These are phyloP conservation scores for Alosa sapidissima DNA, from an alignment of 2,797 vertebrate genomes.

Conservation along the genomic window DNA sequence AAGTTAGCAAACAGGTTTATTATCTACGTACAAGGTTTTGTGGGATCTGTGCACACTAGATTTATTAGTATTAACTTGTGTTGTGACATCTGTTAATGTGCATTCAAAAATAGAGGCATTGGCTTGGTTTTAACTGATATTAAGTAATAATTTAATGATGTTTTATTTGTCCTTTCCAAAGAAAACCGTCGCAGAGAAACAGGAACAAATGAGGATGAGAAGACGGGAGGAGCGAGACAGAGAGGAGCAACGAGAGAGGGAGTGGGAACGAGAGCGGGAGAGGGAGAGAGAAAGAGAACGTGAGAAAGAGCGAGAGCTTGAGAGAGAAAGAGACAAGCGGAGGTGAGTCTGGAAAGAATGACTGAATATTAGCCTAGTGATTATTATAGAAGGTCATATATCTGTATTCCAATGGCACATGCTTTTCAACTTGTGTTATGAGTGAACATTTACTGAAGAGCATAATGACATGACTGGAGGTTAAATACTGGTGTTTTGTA, in stretches of 20 bases:
- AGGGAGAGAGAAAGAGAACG: slow-evolving; percentile 64
- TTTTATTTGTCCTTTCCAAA: slow-evolving; percentile 53
- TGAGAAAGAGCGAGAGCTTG: slow-evolving; percentile 78
- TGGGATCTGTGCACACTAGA: not conserved
- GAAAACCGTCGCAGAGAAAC: slow-evolving; percentile 95
- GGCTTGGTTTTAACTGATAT: not conserved
- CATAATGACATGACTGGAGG: not conserved
- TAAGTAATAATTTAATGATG: not conserved
- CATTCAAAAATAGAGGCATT: not conserved
- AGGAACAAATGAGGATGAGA: slow-evolving; percentile 88
- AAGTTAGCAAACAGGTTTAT: not conserved
- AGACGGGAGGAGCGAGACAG: slow-evolving; percentile 85
- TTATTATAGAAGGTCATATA: not conserved
- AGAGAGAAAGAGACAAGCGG: slow-evolving; percentile 66
- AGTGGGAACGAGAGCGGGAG: slow-evolving; percentile 70
- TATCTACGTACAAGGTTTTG: not conserved
- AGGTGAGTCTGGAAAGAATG: slow-evolving; percentile 57
- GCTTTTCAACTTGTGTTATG: not conserved
- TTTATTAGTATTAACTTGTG: not conserved
- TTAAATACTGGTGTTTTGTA: not conserved
- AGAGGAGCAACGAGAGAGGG: slow-evolving; percentile 66
- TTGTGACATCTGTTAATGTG: not conserved
- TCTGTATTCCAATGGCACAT: not conserved
- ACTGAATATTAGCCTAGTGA: not conserved
- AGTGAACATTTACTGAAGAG: too few relatives aligned